phyloP scores from a whole-genome alignment of 1,140 invertebrate genomes.

The Hydropsyche tenuis region DNA sequence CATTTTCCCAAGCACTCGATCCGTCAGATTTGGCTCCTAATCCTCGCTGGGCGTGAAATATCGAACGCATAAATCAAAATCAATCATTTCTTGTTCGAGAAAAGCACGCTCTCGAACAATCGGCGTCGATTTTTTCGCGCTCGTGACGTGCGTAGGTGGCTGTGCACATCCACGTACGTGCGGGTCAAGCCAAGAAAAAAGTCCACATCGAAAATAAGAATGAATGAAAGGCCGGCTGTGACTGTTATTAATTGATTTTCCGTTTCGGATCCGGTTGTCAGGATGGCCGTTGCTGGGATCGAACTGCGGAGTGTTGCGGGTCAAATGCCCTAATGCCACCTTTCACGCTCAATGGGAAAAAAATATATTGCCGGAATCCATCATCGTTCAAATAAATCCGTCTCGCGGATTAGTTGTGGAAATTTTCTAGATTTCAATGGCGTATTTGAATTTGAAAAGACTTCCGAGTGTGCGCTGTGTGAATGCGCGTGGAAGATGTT shows the following conservation, averaged over 20 bases:
- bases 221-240: background rate
- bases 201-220: background rate
- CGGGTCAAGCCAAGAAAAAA: background rate
- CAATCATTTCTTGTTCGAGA: conserved; percentile 1
- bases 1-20: background rate
- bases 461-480: no score
- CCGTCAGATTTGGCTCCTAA: background rate
- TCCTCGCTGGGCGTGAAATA: conserved; percentile 9
- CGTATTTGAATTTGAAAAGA: no score
- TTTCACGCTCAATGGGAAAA: no score
- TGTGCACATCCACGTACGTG: no score
- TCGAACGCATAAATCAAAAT: conserved; percentile 9
- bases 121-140: background rate
- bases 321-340: no score
- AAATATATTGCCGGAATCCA: no score
- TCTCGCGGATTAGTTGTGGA: no score
- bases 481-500: no score
- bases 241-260: conserved; percentile 16
- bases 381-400: no score
- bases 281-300: no score
- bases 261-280: background rate
- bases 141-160: conserved; percentile 15
- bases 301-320: no score
- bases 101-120: background rate
- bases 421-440: no score